Evolutionary conservation across 2,888 invertebrate species (phyloP), one percentile per base, ranked within the genome.

Genomic region (Poecilus cupreus): DNA sequence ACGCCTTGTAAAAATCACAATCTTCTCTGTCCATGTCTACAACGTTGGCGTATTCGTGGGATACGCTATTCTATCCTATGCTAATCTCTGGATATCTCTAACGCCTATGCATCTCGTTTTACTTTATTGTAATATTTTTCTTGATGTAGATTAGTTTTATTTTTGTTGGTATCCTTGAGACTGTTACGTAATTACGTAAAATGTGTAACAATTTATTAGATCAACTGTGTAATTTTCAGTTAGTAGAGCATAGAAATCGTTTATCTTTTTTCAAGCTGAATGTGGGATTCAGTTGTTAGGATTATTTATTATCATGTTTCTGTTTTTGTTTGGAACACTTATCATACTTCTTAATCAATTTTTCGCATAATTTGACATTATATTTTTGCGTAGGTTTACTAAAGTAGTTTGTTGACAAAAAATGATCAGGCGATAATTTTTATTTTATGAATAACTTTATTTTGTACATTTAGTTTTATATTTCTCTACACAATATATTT

Each of bases 31-130:
- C 68, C 11, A 3, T 68, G 26, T 24, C 1, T 74, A n/a, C 4
- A 24, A 49, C 49, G 51, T 75, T 51, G 60, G 60, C n/a, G 60
- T 60, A 13, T 60, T 26, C 60, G 60, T 60, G 26, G 60, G 60
- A 57, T 26, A 2, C n/a, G 60, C 13, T 60, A 1, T 43, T 10
- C 43, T 32, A 32, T 32, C 18, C 3, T 75, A 51, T 75, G 75
- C 32, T 16, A 75, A 46, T 72, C 0, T 16, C 60, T 0, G 43
- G 13, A 4, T 60, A 5, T 60, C 6, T 37, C 39, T 32, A 5
- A 70, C 70, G 70, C 70, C 70, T 20, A 70, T 10, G n/a, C 37
- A 60, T 60, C 60, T 60, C 26, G 70, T 70, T 70, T 39, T 18
- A 18, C 70, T 70, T 70, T 39, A 37, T 70, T 70, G 39, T 70